Percentiles rank a stretch among this genome's conserved stretches.
Evolutionary conservation across 1,140 invertebrate species (phyloP).

Genomic region (Drosophila ercepeae): DNA sequence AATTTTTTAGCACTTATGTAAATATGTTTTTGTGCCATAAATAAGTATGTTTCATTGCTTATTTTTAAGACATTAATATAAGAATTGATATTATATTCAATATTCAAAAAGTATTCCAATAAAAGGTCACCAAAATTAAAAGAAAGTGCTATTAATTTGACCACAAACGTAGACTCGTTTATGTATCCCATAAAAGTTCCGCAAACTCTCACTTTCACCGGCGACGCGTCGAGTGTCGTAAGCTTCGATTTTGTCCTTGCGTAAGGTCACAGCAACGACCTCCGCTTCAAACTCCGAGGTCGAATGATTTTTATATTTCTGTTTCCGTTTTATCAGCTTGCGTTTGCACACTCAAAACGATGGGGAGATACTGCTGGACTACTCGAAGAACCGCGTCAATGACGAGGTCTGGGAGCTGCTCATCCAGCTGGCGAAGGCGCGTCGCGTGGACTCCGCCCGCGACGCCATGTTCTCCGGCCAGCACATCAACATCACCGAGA

Average conservation of each 20-base stretch:
- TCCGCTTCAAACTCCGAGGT: conserved; percentile 56
- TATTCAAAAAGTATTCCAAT: too few relatives aligned
- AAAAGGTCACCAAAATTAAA: too few relatives aligned
- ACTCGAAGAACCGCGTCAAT: conserved; percentile 97
- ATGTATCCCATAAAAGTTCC: conserved; percentile 29
- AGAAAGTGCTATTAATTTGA: background rate
- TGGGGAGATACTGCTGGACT: conserved; percentile 95
- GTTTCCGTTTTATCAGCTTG: conserved; percentile 85
- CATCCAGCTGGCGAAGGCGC: conserved; percentile 91
- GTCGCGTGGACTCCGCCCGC: conserved; percentile 93
- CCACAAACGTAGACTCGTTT: conserved; percentile 13
- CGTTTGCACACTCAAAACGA: conserved; percentile 90
- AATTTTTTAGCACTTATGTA: background rate
- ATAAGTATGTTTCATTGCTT: too few relatives aligned
- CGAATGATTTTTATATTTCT: conserved; percentile 50
- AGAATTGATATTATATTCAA: too few relatives aligned
- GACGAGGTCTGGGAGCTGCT: conserved; percentile 90
- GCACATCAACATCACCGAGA: conserved; percentile 99
- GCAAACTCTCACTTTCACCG: conserved; percentile 42
- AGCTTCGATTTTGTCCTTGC: conserved; percentile 63
- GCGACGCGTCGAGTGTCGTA: conserved; percentile 23
- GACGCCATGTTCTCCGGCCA: conserved; percentile 97
- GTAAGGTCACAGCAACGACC: conserved; percentile 67
- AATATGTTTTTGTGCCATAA: too few relatives aligned
- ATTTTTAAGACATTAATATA: too few relatives aligned